Evolutionary conservation across 2,113 vertebrate genomes (phyloP).

Genomic region (Boleophthalmus pectinirostris): DNA sequence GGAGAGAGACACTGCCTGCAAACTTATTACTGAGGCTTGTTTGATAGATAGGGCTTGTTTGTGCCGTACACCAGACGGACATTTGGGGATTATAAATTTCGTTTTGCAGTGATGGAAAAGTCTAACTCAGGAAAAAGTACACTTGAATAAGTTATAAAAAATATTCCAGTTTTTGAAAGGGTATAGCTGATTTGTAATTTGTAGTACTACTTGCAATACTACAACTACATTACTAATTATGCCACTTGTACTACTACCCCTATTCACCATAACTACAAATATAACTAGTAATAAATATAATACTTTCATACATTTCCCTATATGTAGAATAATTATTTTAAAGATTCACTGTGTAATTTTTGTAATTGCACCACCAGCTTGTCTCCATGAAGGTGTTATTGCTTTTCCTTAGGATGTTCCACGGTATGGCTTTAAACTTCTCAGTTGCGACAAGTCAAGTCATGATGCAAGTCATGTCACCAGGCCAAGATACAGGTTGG

Average conservation of each 20-base stretch:
- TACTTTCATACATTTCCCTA: neutral
- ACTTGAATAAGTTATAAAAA: neutral
- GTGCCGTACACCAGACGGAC: neutral
- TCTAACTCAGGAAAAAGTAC: neutral
- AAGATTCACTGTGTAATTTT: no score
- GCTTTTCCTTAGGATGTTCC: no score
- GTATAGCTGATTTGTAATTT: neutral
- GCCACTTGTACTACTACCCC: no score
- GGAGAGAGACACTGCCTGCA: conserved; percentile 4
- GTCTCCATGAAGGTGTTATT: no score
- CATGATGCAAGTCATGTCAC: no score
- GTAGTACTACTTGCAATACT: no score
- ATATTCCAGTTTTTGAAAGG: neutral
- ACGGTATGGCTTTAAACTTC: no score
- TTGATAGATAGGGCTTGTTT: conserved; percentile 9
- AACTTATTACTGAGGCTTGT: neutral
- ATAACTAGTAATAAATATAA: neutral
- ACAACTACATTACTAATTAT: no score
- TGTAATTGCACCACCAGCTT: no score
- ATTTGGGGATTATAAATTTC: neutral
- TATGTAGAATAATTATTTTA: no score
- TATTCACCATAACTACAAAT: neutral
- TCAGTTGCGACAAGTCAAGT: no score
- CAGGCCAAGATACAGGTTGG: no score
- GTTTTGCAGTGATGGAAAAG: neutral